Evolutionary conservation across 30 jellyfish, hydroid and myxozoan species (phyloP), one percentile per base, ranked within the genome.

Genomic region (Turritopsis rubra): DNA sequence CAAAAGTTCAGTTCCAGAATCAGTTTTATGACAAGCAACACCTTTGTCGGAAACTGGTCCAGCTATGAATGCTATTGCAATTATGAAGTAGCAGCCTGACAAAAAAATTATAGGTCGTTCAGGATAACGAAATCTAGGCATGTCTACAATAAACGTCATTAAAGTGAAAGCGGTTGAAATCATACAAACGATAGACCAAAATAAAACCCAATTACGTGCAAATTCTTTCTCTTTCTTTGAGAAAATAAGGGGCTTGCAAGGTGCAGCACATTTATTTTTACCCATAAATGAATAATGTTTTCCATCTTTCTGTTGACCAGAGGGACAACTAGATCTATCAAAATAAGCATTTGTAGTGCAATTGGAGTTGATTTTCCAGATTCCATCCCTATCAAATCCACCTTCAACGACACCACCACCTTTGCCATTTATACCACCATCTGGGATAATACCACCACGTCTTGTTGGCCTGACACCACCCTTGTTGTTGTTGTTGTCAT

Each of bases 81-180:
- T 86, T 52, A 85, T 93, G 80, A 87, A 88, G 73, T 88, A 93
- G 71, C 99, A 93, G 24, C 99, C 99, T 53, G 96, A 92, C 71
- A 92, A 82, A 84, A 92, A 92, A 29, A 92, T 92, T 26, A 92
- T 92, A 4, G 98, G 98, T 74, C 94, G 84, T 88, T 92, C 96
- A 5, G 98, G 98, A 84, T 92, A 92, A 53, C 95, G 98, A 82
- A 93, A 93, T 65, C 99, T 86, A 24, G 85, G 88, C 92, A 84
- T 87, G 87, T 93, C 99, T 41, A 93, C 87, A 73, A 93, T 60
- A 74, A 89, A 93, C 4, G 99, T 93, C 85, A 85, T 20, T 75
- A 93, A 73, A 21, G 97, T 93, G 78, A 93, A 93, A 3, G 96
- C 93, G 17, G 99, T 93, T 9, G 99, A 93, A 30, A 93, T 19